Base-by-base conservation (phyloP, 2,797 vertebrate genomes). In the Anniella stebbinsi region DNA sequence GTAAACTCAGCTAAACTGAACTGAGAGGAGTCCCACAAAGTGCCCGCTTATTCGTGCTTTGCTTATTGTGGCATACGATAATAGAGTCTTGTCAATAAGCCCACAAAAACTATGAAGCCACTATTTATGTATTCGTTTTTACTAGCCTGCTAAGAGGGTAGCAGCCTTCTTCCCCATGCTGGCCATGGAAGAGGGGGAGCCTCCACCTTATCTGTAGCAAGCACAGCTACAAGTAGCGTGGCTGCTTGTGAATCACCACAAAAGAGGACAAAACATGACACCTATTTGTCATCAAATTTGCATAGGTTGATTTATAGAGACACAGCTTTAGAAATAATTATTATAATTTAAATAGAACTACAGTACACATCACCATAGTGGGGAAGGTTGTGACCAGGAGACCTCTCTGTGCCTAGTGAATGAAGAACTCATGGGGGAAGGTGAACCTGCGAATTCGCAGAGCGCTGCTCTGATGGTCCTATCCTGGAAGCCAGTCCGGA, bases 1-100 rank as follows among this genome's bases (percentile, higher is more conserved):
- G 84, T 91, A 93, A 96, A 95, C 90, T 95, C 93, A 45, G 91
- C 36, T 92, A 92, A 94, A 93, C 91, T 88, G 69, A 92, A 17
- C 23, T 92, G 87, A 91, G 41, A 88, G 10, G 89, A 82, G 92
- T 88, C 89, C 93, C 91, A 81, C 90, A 86, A 69, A 82, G 28
- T 90, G 93, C 48, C 78, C 63, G 76, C 90, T 89, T 90, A 84
- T 90, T 95, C 92, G 89, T 72, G 6, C 87, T 93, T 94, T 92
- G 95, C 93, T 91, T 95, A 95, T 94, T 90, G 80, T 41, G 28
- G 4, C 48, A 41, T 45, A 21, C 25, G 18, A 70, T 33, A 72
- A 70, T 57, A 45, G 15, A 28, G 2, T 13, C 54, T 73, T 73
- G n/a, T 38, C 73, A 73, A 80, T 73, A 85, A 85, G 51, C n/a